These are phyloP conservation scores for Dufourea novaeangliae DNA, from an alignment of 1,140 invertebrate species.

Conservation along the genomic window DNA sequence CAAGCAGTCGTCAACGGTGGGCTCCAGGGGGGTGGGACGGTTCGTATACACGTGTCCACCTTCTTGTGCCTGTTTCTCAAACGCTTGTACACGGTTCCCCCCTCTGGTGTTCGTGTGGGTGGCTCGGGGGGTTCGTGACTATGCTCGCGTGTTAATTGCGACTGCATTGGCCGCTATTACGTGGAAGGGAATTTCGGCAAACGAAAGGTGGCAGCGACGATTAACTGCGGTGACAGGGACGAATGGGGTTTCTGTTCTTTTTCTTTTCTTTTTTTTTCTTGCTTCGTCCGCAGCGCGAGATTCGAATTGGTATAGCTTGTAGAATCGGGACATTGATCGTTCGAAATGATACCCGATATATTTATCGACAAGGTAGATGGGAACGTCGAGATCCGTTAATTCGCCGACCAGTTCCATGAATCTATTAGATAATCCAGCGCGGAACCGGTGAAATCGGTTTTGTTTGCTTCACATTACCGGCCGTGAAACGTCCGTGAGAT, in stretches of 20 bases:
- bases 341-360: too few species aligned
- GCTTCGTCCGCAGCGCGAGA: too few species aligned
- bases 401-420: too few species aligned
- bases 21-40: too few species aligned
- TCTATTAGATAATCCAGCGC: too few species aligned
- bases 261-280: too few species aligned
- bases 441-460: not conserved
- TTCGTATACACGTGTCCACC: conserved; percentile 39
- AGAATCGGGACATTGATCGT: too few species aligned
- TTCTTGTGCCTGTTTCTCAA: not conserved
- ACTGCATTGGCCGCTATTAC: conserved; percentile 24
- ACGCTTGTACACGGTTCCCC: not conserved
- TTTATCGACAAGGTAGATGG: too few species aligned
- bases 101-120: not conserved
- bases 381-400: too few species aligned
- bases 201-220: conserved; percentile 8
- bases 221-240: conserved; percentile 26
- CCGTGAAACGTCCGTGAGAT: conserved; percentile 15
- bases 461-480: not conserved
- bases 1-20: conserved; percentile 56
- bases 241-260: too few species aligned
- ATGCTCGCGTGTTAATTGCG: conserved; percentile 63
- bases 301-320: too few species aligned
- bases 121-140: conserved; percentile 22
- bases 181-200: conserved; percentile 36